phyloP scores from a whole-genome alignment of 2,113 vertebrate genomes.

The Sylvietta virens region DNA sequence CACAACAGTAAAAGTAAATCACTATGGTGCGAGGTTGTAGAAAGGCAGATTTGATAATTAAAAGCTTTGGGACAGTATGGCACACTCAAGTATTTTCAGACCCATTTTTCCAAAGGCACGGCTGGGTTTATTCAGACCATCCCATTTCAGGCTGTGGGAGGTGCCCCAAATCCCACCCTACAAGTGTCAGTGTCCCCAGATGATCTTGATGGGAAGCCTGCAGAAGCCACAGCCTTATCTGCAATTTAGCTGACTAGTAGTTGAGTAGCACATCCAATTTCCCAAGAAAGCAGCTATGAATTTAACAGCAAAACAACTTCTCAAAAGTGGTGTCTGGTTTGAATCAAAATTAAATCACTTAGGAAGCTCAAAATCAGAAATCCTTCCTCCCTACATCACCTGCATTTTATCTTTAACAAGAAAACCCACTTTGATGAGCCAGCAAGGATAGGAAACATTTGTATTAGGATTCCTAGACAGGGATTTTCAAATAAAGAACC shows the following conservation, averaged over 20 bases:
- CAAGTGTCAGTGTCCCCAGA: neutral
- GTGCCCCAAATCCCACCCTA: neutral
- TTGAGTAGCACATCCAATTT: neutral
- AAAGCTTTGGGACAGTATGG: neutral
- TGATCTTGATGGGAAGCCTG: neutral
- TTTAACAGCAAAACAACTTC: neutral
- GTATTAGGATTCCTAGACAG: neutral
- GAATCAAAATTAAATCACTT: neutral
- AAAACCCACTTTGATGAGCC: neutral
- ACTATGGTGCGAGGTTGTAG: fast-evolving
- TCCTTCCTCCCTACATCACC: neutral
- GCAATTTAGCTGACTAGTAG: neutral
- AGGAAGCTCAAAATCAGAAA: neutral
- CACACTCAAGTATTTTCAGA: neutral
- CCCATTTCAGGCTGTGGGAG: fast-evolving
- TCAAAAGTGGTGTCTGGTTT: neutral
- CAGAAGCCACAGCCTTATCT: neutral
- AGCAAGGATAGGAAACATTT: neutral
- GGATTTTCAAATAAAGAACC: neutral
- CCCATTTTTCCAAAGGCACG: neutral
- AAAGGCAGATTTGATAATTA: neutral
- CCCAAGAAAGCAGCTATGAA: neutral
- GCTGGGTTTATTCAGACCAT: neutral
- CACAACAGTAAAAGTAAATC: neutral
- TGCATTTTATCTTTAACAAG: neutral